A percentile compares a stretch with the other conserved stretches of the same genome.
These are phyloP conservation scores for Chlorops oryzae DNA, from an alignment of 1,140 invertebrate genomes.

Conservation along the genomic window DNA sequence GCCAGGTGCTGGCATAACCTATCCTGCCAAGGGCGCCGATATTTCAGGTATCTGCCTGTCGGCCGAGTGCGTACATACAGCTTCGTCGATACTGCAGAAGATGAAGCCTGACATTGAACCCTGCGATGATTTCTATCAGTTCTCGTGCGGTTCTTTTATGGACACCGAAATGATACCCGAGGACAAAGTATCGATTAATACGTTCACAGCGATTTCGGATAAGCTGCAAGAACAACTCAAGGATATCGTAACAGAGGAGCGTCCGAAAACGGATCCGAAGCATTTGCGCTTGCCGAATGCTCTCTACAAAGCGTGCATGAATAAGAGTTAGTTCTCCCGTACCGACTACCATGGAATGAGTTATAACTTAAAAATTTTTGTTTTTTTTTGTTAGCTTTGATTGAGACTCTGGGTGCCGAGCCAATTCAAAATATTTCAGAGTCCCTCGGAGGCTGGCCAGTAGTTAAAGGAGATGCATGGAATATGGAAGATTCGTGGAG, in stretches of 20 bases:
- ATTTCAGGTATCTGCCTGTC: conserved; percentile 52
- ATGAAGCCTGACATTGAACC: conserved; percentile 72
- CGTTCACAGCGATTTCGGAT: conserved; percentile 74
- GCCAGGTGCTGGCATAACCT: conserved; percentile 20
- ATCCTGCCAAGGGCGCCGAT: conserved; percentile 15
- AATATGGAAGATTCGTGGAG: conserved; percentile 60
- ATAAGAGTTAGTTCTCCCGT: conserved; percentile 61
- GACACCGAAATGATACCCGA: conserved; percentile 70
- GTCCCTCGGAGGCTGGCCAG: conserved; percentile 85
- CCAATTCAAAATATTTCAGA: conserved; percentile 66
- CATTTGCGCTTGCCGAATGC: conserved; percentile 71
- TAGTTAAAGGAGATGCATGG: conserved; percentile 73
- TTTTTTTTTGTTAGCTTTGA: conserved; percentile 53
- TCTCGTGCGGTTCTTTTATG: conserved; percentile 71
- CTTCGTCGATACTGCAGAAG: conserved; percentile 63
- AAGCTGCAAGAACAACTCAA: conserved; percentile 72
- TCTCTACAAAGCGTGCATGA: conserved; percentile 78
- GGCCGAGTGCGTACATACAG: conserved; percentile 64
- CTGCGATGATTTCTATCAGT: conserved; percentile 85
- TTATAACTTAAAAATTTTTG: not conserved
- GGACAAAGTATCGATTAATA: conserved; percentile 72
- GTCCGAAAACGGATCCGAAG: conserved; percentile 58
- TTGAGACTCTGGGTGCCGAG: conserved; percentile 65
- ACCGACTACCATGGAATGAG: not conserved
- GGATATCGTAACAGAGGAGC: conserved; percentile 64